phyloP scores from a whole-genome alignment of 2,888 invertebrate species.

The Thera obeliscata region DNA sequence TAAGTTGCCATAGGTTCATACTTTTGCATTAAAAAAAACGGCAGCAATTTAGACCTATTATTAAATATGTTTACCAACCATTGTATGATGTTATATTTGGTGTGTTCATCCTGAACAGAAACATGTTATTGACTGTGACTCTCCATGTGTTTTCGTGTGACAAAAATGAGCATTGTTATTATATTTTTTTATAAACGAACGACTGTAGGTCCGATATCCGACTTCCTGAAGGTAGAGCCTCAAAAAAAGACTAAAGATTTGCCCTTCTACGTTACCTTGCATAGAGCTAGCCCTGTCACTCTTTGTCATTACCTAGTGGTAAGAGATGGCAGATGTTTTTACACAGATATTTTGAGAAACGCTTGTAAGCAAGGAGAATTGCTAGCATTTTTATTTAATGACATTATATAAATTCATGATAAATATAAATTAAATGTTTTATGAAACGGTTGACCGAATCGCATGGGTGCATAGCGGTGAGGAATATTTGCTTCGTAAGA shows the following conservation, averaged over 20 bases:
- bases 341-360: too few relatives aligned
- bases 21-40: too few relatives aligned
- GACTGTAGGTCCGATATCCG: constrained; percentile 70
- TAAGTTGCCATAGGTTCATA: too few relatives aligned
- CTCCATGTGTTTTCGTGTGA: constrained; percentile 54
- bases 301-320: too few relatives aligned
- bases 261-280: too few relatives aligned
- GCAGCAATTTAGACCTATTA: too few relatives aligned
- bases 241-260: constrained; percentile 17
- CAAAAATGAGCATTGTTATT: constrained; percentile 74
- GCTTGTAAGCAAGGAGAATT: neutral
- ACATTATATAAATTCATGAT: constrained; percentile 10
- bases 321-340: too few relatives aligned
- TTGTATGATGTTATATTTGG: neutral
- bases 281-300: too few relatives aligned
- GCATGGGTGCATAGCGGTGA: constrained; percentile 71
- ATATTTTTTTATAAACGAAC: constrained; percentile 66
- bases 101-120: neutral
- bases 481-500: constrained; percentile 59
- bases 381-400: constrained; percentile 20
- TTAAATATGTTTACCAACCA: neutral
- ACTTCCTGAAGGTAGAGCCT: constrained; percentile 62
- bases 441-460: constrained; percentile 62
- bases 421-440: constrained; percentile 17
- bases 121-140: constrained; percentile 20